phyloP scores from a whole-genome alignment of 2,113 vertebrate species.

The Gobio gobio region DNA sequence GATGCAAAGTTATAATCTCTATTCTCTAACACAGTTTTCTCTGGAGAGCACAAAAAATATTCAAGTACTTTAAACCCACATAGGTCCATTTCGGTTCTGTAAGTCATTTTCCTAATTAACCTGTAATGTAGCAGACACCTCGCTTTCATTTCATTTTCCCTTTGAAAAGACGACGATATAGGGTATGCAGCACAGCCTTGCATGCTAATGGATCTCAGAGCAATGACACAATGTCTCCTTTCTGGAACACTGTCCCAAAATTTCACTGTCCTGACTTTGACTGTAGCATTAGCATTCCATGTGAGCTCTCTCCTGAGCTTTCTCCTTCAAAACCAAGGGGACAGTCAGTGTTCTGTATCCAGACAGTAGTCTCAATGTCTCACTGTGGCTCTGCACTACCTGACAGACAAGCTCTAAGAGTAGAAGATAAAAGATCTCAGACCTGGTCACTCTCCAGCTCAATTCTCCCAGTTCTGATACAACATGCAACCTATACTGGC shows the following conservation, averaged over 20 bases:
- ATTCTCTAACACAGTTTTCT: neutral
- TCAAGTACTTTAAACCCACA: neutral
- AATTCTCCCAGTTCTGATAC: neutral
- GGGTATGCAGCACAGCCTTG: neutral
- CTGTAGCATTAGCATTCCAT: slow-evolving; percentile 39
- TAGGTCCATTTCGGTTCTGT: neutral
- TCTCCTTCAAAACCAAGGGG: slow-evolving; percentile 34
- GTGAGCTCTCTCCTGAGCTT: slow-evolving; percentile 21
- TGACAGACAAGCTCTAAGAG: slow-evolving; percentile 37
- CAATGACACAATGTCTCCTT: slow-evolving; percentile 24
- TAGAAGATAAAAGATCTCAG: slow-evolving; percentile 3
- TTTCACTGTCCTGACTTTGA: slow-evolving; percentile 43
- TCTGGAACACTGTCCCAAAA: slow-evolving; percentile 1
- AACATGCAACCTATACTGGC: no score
- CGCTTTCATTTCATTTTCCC: neutral
- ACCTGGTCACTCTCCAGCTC: neutral
- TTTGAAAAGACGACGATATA: neutral
- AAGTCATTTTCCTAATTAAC: neutral
- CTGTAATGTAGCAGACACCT: neutral
- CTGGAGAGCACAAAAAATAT: neutral
- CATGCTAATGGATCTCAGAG: slow-evolving; percentile 9
- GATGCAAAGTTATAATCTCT: neutral
- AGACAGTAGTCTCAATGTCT: slow-evolving; percentile 36
- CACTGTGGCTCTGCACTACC: slow-evolving; percentile 35
- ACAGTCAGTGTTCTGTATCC: slow-evolving; percentile 34